Conservation (phyloP, 2,888 invertebrate species). For the Imbricaverruca yamaguchii region DNA sequence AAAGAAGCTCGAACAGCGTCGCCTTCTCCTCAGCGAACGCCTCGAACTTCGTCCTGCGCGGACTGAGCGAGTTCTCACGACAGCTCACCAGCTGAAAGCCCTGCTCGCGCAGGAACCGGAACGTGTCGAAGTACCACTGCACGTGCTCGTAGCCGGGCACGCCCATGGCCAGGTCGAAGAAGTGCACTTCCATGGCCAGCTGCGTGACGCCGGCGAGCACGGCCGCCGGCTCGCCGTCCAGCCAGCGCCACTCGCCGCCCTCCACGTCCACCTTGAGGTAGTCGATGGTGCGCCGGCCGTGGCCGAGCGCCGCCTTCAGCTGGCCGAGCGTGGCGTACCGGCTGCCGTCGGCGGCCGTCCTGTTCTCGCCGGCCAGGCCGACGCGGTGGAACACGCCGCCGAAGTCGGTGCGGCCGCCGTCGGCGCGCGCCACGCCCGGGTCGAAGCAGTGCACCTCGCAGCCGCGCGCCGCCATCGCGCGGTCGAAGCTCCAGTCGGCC, state of each 20-base stretch:
- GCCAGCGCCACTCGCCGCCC: constrained; percentile 5
- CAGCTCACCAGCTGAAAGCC: background rate
- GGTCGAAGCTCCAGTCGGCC: constrained; percentile 25
- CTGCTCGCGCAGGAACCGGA: background rate
- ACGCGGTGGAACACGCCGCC: background rate
- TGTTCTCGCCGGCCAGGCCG: background rate
- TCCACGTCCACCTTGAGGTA: constrained; percentile 27
- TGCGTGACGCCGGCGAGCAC: constrained; percentile 37
- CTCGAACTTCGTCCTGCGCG: background rate
- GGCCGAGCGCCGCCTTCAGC: background rate
- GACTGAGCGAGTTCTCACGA: background rate
- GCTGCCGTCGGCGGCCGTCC: background rate
- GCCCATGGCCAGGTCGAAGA: background rate
- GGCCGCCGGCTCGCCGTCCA: constrained; percentile 41
- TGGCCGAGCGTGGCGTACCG: background rate
- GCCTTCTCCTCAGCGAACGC: background rate
- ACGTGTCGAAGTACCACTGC: background rate
- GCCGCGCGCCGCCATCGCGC: constrained; percentile 21
- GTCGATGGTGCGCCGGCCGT: constrained; percentile 1
- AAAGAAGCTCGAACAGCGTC: background rate
- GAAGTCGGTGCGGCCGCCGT: background rate
- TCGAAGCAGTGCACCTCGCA: constrained; percentile 26
- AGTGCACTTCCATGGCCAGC: background rate
- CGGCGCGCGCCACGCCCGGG: constrained; percentile 20
- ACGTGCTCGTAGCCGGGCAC: background rate